phyloP scores from a whole-genome alignment of 1,140 invertebrate genomes.

The Saccostrea cuccullata region DNA sequence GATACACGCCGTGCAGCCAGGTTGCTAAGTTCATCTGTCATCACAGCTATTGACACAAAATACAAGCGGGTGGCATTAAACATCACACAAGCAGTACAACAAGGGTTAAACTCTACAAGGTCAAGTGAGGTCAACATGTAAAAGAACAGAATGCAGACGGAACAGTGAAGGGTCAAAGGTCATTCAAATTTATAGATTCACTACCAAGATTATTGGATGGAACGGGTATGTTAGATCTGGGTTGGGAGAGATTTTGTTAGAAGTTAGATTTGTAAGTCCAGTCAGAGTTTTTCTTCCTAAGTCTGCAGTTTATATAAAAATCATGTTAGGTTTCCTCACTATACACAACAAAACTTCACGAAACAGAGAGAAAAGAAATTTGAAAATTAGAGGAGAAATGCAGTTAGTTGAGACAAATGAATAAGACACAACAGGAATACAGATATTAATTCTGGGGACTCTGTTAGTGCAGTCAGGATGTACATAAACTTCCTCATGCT shows the following conservation, averaged over 20 bases:
- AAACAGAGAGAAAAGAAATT: constrained; percentile 11
- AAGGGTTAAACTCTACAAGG: constrained; percentile 32
- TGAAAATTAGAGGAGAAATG: constrained; percentile 5
- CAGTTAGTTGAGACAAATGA: constrained; percentile 33
- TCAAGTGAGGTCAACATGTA: constrained; percentile 35
- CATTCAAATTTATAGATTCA: background rate
- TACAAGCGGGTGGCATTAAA: constrained; percentile 51
- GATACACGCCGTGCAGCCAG: constrained; percentile 77
- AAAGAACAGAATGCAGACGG: constrained; percentile 4
- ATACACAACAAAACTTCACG: constrained; percentile 24
- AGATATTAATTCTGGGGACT: constrained; percentile 30
- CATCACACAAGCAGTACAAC: constrained; percentile 38
- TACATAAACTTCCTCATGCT: constrained; percentile 6
- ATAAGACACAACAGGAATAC: constrained; percentile 29
- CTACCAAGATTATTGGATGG: background rate
- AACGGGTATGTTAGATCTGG: constrained; percentile 9
- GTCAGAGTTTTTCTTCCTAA: background rate
- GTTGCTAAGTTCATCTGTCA: constrained; percentile 74
- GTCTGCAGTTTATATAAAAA: background rate
- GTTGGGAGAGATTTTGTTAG: background rate
- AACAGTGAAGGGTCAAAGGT: constrained; percentile 22
- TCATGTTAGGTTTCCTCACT: constrained; percentile 5
- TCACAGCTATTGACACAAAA: constrained; percentile 54
- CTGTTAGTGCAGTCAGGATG: constrained; percentile 24
- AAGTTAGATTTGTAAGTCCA: background rate